These are phyloP conservation scores for Drosophila pseudoananassae DNA, from an alignment of 1,140 invertebrate species.

Conservation along the genomic window DNA sequence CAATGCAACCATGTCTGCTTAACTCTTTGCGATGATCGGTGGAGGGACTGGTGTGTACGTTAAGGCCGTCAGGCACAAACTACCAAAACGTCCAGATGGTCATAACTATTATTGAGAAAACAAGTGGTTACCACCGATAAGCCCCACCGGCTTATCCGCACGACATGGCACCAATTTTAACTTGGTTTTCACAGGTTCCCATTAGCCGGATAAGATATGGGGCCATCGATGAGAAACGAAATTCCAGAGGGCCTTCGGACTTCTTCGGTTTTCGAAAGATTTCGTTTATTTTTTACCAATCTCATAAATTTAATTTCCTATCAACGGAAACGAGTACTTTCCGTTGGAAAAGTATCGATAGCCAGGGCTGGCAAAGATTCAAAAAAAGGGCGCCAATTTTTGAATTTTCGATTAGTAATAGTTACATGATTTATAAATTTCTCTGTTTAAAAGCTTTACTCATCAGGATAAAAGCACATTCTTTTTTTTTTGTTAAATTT, in stretches of 20 bases:
- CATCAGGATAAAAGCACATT: no score
- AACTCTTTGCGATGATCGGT: background rate
- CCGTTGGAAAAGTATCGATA: background rate
- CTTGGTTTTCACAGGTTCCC: constrained; percentile 1
- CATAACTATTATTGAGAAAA: constrained; percentile 31
- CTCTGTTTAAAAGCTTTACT: no score
- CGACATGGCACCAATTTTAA: background rate
- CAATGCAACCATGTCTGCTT: constrained; percentile 37
- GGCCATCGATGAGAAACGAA: background rate
- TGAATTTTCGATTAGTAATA: no score
- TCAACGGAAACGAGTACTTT: constrained; percentile 3
- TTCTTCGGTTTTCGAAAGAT: background rate
- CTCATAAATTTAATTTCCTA: constrained; percentile 15
- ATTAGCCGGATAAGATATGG: constrained; percentile 31
- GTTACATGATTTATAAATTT: no score
- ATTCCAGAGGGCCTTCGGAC: background rate
- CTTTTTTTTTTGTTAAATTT: no score
- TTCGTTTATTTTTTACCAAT: constrained; percentile 20
- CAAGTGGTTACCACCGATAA: constrained; percentile 15
- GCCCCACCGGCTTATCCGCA: constrained; percentile 18
- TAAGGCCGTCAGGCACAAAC: constrained; percentile 16
- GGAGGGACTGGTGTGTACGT: background rate
- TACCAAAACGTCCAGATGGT: constrained; percentile 4
- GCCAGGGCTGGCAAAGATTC: background rate
- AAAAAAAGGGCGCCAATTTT: background rate